Evolutionary conservation across 2,113 vertebrate species (phyloP).

Genomic region (Anseranas semipalmata): DNA sequence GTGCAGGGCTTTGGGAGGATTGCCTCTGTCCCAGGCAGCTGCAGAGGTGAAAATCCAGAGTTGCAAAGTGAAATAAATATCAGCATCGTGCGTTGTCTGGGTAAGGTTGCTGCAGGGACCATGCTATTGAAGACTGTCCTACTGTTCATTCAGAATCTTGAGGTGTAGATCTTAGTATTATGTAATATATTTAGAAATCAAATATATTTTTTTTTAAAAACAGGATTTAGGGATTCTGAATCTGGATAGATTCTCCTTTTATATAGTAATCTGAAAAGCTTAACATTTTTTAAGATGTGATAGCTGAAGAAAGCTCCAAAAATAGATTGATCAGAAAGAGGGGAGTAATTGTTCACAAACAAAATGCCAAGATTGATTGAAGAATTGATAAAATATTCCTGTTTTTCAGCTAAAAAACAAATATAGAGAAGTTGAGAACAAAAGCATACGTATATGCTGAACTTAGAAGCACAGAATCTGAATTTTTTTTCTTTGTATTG

Average conservation of each 20-base stretch:
- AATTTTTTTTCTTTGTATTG: not conserved
- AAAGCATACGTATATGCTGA: not conserved
- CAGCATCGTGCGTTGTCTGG: not conserved
- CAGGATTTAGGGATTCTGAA: not conserved
- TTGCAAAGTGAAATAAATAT: not conserved
- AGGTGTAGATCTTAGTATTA: not conserved
- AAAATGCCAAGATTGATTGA: not conserved
- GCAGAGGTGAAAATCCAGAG: not conserved
- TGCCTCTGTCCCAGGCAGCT: not conserved
- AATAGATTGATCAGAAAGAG: not conserved
- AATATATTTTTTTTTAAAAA: too few species aligned
- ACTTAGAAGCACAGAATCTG: not conserved
- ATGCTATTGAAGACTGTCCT: not conserved
- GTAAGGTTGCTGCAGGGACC: not conserved
- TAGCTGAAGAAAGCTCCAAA: not conserved
- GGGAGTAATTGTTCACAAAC: not conserved
- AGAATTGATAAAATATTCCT: not conserved
- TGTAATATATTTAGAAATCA: not conserved
- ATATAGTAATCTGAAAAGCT: not conserved
- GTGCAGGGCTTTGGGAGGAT: not conserved
- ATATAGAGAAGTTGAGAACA: not conserved
- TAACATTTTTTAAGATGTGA: fast-evolving
- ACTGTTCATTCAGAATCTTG: not conserved
- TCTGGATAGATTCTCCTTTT: not conserved
- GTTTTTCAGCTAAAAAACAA: not conserved